Percentiles rank a stretch among this genome's conserved stretches.
Conservation (phyloP, 2,113 vertebrate species). For the Zosterops lateralis region DNA sequence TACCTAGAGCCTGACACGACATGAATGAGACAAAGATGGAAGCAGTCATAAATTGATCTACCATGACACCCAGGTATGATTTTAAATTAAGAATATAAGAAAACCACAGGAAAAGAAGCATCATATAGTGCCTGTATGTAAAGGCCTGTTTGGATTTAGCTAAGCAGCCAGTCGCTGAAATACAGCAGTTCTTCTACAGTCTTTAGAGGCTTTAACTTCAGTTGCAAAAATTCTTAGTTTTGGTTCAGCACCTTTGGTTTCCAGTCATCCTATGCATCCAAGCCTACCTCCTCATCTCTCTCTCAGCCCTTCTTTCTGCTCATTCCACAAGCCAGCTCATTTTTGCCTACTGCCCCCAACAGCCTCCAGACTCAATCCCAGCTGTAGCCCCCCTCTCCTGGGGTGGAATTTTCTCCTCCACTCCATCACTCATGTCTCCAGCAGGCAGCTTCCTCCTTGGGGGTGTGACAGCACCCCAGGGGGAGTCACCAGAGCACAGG, state of each 20-base stretch:
- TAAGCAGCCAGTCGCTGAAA: not conserved
- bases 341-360: not conserved
- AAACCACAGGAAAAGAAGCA: not conserved
- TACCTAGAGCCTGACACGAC: not conserved
- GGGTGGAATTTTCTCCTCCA: not conserved
- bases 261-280: not conserved
- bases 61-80: not conserved
- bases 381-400: not conserved
- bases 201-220: not conserved
- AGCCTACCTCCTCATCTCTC: not conserved
- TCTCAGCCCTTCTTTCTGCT: not conserved
- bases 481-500: not conserved
- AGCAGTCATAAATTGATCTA: not conserved
- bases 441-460: not conserved
- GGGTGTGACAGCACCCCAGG: not conserved
- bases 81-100: not conserved
- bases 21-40: not conserved
- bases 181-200: not conserved
- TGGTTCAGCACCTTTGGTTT: not conserved
- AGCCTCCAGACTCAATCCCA: not conserved
- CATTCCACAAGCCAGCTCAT: not conserved
- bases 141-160: not conserved
- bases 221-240: not conserved
- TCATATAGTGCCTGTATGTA: not conserved
- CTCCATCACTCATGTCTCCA: not conserved